These are phyloP conservation scores for Colius striatus DNA, from an alignment of 2,113 vertebrate species.

Conservation along the genomic window DNA sequence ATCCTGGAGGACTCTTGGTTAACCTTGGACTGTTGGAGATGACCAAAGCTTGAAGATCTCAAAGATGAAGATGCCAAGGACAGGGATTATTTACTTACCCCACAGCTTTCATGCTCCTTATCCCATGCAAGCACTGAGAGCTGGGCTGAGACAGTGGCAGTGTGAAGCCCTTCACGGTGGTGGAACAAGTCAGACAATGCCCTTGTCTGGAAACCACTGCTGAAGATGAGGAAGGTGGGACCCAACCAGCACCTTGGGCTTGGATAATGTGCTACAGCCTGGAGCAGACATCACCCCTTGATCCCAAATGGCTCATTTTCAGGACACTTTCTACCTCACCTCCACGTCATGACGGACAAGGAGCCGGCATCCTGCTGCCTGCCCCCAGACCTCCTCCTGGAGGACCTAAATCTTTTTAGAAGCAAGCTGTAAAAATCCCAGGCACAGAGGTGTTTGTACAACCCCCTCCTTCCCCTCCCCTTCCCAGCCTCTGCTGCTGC, in stretches of 20 bases:
- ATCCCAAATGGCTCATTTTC: fast-evolving
- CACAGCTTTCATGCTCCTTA: not conserved
- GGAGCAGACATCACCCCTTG: fast-evolving
- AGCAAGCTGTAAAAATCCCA: not conserved
- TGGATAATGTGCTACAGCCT: not conserved
- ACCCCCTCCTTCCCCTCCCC: not conserved
- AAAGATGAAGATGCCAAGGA: not conserved
- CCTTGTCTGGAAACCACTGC: not conserved
- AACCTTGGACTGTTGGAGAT: too few species aligned
- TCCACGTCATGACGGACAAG: fast-evolving
- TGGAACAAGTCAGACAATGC: not conserved
- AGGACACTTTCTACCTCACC: not conserved
- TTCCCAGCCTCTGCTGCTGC: not conserved
- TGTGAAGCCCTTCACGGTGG: not conserved
- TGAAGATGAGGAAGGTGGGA: not conserved
- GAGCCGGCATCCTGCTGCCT: not conserved
- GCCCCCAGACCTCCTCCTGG: not conserved
- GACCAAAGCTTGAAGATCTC: not conserved
- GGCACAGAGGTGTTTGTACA: not conserved
- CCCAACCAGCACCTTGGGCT: not conserved
- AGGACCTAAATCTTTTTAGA: not conserved
- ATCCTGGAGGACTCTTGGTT: not conserved
- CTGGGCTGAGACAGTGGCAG: not conserved
- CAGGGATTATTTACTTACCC: not conserved
- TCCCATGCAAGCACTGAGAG: not conserved